Evolutionary conservation across 2,888 invertebrate genomes (phyloP).

Genomic region (Blastobasis lacticolella): DNA sequence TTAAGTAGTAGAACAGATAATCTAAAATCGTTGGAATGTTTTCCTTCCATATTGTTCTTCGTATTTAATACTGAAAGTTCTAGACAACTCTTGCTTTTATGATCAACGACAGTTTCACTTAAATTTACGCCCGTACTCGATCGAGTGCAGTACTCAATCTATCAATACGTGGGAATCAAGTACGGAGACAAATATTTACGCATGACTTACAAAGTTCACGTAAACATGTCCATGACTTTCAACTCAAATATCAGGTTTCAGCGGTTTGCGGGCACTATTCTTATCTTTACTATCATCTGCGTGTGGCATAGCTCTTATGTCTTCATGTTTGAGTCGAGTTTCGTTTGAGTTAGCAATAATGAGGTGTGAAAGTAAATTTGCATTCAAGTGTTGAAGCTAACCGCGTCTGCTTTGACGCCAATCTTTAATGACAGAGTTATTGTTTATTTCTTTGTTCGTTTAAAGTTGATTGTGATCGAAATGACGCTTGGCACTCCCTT

Average conservation of each 20-base stretch:
- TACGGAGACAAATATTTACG: not conserved
- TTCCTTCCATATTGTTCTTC: too few species aligned
- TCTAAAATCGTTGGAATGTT: too few species aligned
- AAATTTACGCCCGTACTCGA: too few species aligned
- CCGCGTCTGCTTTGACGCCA: conserved; percentile 7
- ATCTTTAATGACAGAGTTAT: conserved; percentile 8
- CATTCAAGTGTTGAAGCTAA: conserved; percentile 9
- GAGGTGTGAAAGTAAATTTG: conserved; percentile 1
- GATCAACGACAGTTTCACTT: too few species aligned
- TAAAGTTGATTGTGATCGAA: too few species aligned
- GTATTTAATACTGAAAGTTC: too few species aligned
- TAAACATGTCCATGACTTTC: not conserved
- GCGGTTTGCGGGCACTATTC: conserved; percentile 8
- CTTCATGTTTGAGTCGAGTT: not conserved
- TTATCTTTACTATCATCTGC: not conserved
- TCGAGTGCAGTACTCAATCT: too few species aligned
- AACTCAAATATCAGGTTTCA: conserved; percentile 2
- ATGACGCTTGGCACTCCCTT: too few species aligned
- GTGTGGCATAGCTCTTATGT: not conserved
- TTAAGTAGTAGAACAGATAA: too few species aligned
- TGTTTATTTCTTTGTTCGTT: not conserved
- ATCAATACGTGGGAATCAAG: not conserved
- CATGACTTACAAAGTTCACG: not conserved
- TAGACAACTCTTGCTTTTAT: too few species aligned
- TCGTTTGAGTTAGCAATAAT: too few species aligned